Evolutionary conservation across 2,113 vertebrate species (phyloP).

Genomic region (Dasypus novemcinctus): DNA sequence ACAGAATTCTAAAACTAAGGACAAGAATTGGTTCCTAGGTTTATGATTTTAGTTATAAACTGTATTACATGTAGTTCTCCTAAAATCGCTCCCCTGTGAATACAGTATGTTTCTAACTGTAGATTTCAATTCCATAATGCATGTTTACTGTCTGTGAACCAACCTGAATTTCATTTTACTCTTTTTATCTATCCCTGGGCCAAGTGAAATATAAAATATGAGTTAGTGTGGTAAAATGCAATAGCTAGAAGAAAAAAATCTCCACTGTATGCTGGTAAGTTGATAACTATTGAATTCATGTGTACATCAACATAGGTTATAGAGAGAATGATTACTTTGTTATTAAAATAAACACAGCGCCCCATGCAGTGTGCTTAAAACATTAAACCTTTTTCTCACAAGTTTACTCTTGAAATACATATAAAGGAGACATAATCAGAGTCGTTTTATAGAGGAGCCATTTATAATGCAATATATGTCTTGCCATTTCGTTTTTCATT

Average conservation of each 20-base stretch:
- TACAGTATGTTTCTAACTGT: not conserved
- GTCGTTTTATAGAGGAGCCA: not conserved
- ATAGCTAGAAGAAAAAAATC: not conserved
- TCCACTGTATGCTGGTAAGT: not conserved
- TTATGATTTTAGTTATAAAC: not conserved
- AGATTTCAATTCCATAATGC: slow-evolving; percentile 56
- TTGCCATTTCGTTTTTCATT: not conserved
- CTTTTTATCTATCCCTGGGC: not conserved
- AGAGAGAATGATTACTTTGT: not conserved
- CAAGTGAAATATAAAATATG: slow-evolving; percentile 30
- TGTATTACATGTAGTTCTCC: slow-evolving; percentile 2
- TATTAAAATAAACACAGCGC: not conserved
- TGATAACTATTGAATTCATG: not conserved
- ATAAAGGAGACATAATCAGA: not conserved
- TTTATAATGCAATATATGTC: not conserved
- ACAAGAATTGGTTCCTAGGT: not conserved
- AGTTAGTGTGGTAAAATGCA: slow-evolving; percentile 5
- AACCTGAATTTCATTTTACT: slow-evolving; percentile 6
- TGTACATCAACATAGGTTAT: not conserved
- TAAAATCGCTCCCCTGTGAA: slow-evolving; percentile 37
- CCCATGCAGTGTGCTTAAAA: not conserved
- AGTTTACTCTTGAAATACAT: not conserved
- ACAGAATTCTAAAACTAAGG: slow-evolving; percentile 8
- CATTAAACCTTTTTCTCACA: not conserved
- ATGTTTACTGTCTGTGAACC: slow-evolving; percentile 49